Evolutionary conservation across 2,113 vertebrate genomes (phyloP), one percentile per base, ranked within the genome.

Genomic region (Entelurus aequoreus): DNA sequence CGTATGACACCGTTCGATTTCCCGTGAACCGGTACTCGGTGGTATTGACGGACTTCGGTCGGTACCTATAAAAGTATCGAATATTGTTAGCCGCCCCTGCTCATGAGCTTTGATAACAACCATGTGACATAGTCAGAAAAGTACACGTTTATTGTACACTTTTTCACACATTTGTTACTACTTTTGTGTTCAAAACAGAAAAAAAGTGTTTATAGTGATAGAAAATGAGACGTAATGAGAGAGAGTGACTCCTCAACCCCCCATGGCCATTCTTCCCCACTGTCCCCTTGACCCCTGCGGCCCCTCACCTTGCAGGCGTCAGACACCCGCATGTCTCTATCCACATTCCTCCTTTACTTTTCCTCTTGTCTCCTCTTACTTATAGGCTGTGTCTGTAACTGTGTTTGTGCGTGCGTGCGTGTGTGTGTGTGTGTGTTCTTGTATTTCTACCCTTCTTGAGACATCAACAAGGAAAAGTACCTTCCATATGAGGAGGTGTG

Each of bases 221-320:
- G 16, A 28, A 19, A 52, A 61, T 49, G 28, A 58, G 52, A 28
- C 28, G 28, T 28, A 28, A 3, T 2, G 28, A 28, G 53, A 60
- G 69, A 70, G 60, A 65, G 75, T 61, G 28, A 3, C 35, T 14
- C 44, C 16, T 13, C 40, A 4, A 42, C 9, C 15, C 71, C 79
- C 54, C 64, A 79, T 62, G 15, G 55, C 73, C 53, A 38, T 62
- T 49, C 63, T 13, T 60, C 12, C 54, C 61, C 37, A 5, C 62
- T 10, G 65, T 59, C 65, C 58, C 62, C 72, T 68, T 82, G 78
- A 86, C 77, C 75, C 72, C 69, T 79, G 55, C 47, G 48, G 59
- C 60, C 70, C 63, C 68, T 63, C 62, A 74, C 75, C 75, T 80
- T 65, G 56, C 65, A 74, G 78, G 65, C 63, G 38, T 79, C 75